phyloP scores from a whole-genome alignment of 2,888 invertebrate genomes.

The Gastrophysa polygoni region DNA sequence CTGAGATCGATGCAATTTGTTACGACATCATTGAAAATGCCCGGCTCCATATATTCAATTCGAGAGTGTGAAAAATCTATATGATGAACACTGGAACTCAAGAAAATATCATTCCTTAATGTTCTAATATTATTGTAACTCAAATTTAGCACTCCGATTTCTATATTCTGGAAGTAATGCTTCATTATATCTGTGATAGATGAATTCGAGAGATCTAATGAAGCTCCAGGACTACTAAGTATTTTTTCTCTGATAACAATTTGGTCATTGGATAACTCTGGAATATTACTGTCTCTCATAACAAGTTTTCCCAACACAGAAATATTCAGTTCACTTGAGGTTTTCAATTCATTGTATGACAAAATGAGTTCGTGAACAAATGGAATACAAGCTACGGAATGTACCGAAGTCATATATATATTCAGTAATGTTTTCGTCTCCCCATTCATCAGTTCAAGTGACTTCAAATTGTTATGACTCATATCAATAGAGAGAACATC shows the following conservation, averaged over 20 bases:
- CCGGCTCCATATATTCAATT: neutral
- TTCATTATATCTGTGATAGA: neutral
- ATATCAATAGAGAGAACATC: conserved; percentile 11
- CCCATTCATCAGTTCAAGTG: neutral
- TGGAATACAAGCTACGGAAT: neutral
- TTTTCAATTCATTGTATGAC: neutral
- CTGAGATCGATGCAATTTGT: neutral
- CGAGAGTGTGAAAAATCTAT: conserved; percentile 2
- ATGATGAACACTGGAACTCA: no score
- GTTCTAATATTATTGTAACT: conserved; percentile 6
- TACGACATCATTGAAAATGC: neutral
- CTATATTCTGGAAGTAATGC: neutral
- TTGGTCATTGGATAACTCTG: neutral
- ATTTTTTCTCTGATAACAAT: neutral
- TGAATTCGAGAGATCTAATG: conserved; percentile 4
- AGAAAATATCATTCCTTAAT: neutral
- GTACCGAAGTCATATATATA: neutral
- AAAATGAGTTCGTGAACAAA: neutral
- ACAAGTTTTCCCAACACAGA: neutral
- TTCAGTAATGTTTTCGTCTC: neutral
- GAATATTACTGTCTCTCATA: neutral
- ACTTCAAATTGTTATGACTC: conserved; percentile 16
- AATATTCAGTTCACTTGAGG: neutral
- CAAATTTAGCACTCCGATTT: neutral
- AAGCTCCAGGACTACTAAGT: neutral